phyloP scores from a whole-genome alignment of 2,888 invertebrate genomes.

The Erebia palarica region DNA sequence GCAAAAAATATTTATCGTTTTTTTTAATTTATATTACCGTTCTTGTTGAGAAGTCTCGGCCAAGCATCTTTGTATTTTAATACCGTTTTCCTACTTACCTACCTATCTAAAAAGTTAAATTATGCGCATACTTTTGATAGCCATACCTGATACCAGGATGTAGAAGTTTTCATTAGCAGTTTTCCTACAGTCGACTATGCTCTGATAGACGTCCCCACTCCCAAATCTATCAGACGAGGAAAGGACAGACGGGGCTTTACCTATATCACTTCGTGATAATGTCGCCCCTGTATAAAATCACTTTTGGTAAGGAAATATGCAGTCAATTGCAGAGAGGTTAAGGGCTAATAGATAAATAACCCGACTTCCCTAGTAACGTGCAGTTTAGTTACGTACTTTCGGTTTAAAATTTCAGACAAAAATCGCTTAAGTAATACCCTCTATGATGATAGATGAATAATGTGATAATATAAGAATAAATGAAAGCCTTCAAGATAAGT shows the following conservation, averaged over 20 bases:
- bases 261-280: too few species aligned
- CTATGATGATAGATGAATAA: background rate
- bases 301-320: too few species aligned
- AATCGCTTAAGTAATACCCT: too few species aligned
- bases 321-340: too few species aligned
- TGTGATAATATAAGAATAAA: background rate
- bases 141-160: background rate
- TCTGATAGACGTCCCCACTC: background rate
- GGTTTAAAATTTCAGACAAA: too few species aligned
- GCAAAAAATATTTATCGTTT: background rate
- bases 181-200: background rate
- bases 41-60: background rate
- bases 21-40: constrained; percentile 1
- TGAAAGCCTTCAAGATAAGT: background rate
- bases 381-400: too few species aligned
- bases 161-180: background rate
- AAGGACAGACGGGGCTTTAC: too few species aligned
- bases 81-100: background rate
- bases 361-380: background rate
- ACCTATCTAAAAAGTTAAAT: constrained; percentile 2
- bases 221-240: background rate
- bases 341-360: background rate
- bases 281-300: too few species aligned
- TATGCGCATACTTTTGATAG: background rate
- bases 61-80: background rate